Evolutionary conservation across 2,797 vertebrate species (phyloP), one percentile per base, ranked within the genome.

Genomic region (Oreortyx pictus): DNA sequence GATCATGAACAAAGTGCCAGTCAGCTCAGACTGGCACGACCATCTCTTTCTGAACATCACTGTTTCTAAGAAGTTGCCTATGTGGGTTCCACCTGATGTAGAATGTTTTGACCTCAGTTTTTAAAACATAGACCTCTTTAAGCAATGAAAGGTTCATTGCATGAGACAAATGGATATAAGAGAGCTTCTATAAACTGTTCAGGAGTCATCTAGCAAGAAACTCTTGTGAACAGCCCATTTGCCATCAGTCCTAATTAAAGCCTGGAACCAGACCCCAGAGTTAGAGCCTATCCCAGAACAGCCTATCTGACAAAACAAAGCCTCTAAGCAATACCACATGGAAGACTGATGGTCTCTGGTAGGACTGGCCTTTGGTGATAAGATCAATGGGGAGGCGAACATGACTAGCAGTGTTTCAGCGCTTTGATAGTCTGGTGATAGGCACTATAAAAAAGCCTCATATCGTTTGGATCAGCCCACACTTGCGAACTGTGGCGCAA

Each of bases 371-470:
- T 94, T 93, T 79, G 67, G 84, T 73, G 92, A 81, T 86, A 94
- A 88, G 79, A 93, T 90, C 82, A 76, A 9, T 19, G 64, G 56
- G 86, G 60, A 81, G 62, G 50, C 1, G 0, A 85, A 83, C 44
- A 57, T 3, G 22, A 78, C 61, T 59, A 84, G 43, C 66, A 78
- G 14, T 12, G 39, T 88, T 92, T 83, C 82, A 33, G 59, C 9
- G 25, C 76, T 94, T 89, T 92, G 94, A 89, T 86, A 79, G 56
- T 52, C 73, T 35, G 43, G 22, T 64, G 66, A 90, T 46, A 93
- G 44, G 62, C 6, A 1, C 73, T 68, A 31, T 86, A 79, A 92
- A 94, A 93, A 94, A 83, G 31, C 24, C 52, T 71, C 91, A 85
- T 74, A 49, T 71, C 56, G 23, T 73, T 91, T 93, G 60, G 79